Base-by-base conservation (phyloP, 2,888 invertebrate genomes). In the Willowsia nigromaculata region DNA sequence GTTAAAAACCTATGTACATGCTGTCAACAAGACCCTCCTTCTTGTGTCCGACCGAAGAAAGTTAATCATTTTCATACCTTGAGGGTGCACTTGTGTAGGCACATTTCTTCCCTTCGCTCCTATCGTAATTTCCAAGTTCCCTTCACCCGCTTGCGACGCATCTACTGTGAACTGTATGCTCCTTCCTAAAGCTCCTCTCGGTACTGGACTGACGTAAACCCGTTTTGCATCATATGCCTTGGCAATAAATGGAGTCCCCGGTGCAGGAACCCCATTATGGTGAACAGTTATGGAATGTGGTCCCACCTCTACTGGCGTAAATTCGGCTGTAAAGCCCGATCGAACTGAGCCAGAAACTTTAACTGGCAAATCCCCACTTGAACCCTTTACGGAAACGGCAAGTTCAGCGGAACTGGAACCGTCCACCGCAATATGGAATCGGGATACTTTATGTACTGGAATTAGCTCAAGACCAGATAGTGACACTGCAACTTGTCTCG, bases 51-150 rank as follows among this genome's bases (percentile, higher is more conserved):
- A n/a, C n/a, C n/a, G n/a, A n/a, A n/a, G n/a, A n/a, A n/a, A n/a
- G n/a, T n/a, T n/a, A n/a, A n/a, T n/a, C n/a, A n/a, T n/a, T n/a
- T 5, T 37, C 40, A 18, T 76, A 93, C 98, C 98, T 94, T 98
- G 97, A 9, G 98, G 97, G 94, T 97, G 97, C 68, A 98, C 98
- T 95, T 98, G 98, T 83, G 98, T 98, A 76, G 98, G 98, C 93
- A 99, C 98, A 94, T 99, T 98, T 91, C 97, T 95, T 83, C 98
- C 98, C 94, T 97, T 96, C 62, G 98, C 97, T 90, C 98, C 97
- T 93, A 99, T 98, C 74, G 98, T 98, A 92, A 99, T 99, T 94
- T 99, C 99, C 92, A 91, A 74, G 71, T 92, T 92, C 37, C 92
- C 92, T 90, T 91, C 91, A 30, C 91, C 91, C 15, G 91, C 91